phyloP scores from a whole-genome alignment of 2,113 vertebrate genomes.

The Sphaerodactylus townsendi region DNA sequence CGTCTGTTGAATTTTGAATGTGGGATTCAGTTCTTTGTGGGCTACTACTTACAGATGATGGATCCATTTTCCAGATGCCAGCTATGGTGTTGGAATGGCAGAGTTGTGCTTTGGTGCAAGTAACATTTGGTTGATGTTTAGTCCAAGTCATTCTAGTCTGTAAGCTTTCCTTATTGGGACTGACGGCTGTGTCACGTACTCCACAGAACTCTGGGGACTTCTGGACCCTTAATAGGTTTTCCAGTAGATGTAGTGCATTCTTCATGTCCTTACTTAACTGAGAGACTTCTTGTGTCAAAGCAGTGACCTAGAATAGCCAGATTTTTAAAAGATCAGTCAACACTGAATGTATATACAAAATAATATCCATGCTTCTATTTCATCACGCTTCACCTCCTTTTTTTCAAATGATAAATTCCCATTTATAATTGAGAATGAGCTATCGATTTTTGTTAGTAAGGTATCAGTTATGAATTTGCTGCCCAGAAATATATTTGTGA shows the following conservation, averaged over 20 bases:
- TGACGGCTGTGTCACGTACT: slow-evolving; percentile 61
- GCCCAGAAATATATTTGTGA: neutral
- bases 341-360: neutral
- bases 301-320: slow-evolving; percentile 69
- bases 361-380: neutral
- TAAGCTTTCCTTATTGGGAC: slow-evolving; percentile 68
- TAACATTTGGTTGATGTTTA: slow-evolving; percentile 53
- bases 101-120: slow-evolving; percentile 73
- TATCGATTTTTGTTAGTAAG: neutral
- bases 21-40: slow-evolving; percentile 69
- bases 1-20: slow-evolving; percentile 55
- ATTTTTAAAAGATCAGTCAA: slow-evolving; percentile 10
- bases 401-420: neutral
- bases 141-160: slow-evolving; percentile 70
- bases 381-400: neutral
- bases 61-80: slow-evolving; percentile 70
- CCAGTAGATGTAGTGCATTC: slow-evolving; percentile 76
- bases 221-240: slow-evolving; percentile 70
- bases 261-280: slow-evolving; percentile 82
- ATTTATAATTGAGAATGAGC: neutral
- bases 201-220: slow-evolving; percentile 69
- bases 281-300: slow-evolving; percentile 79
- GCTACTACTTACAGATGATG: slow-evolving; percentile 67
- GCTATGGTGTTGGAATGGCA: slow-evolving; percentile 57
- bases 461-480: neutral